A percentile compares a stretch with the other conserved stretches of the same genome.
These are phyloP conservation scores for Leiothrix lutea DNA, from an alignment of 2,113 vertebrate species.

Conservation along the genomic window DNA sequence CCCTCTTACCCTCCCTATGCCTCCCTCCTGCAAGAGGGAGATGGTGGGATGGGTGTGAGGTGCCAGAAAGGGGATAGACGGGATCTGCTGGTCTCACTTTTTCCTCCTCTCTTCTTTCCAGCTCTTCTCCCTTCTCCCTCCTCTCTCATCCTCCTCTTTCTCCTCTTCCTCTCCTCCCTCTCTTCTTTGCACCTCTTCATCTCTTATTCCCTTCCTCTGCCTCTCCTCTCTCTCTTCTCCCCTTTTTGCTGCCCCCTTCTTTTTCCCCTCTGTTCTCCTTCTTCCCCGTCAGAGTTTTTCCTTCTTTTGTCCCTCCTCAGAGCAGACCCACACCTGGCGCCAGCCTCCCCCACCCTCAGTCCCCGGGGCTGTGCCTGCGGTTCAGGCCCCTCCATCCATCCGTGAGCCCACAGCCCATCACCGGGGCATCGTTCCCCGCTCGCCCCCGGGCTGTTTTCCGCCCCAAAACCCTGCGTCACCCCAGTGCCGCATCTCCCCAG, in stretches of 20 bases:
- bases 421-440: not conserved
- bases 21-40: not conserved
- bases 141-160: too few species aligned
- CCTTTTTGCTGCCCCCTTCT: too few species aligned
- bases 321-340: fast-evolving
- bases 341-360: not conserved
- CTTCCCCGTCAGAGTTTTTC: not conserved
- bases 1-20: not conserved
- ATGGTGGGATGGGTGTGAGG: not conserved
- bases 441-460: not conserved
- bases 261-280: not conserved
- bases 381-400: not conserved
- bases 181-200: not conserved
- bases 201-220: not conserved
- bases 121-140: not conserved
- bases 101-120: not conserved
- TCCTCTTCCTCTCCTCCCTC: too few species aligned
- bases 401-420: not conserved
- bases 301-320: not conserved
- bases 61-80: not conserved
- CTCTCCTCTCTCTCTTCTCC: too few species aligned
- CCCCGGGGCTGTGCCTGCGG: not conserved
- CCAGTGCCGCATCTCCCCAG: not conserved
- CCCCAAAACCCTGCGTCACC: not conserved
- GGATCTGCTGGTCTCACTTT: not conserved